A percentile compares a stretch with the other conserved stretches of the same genome.
phyloP scores from a whole-genome alignment of 2,797 vertebrate genomes.

The Diglossa cyanea region DNA sequence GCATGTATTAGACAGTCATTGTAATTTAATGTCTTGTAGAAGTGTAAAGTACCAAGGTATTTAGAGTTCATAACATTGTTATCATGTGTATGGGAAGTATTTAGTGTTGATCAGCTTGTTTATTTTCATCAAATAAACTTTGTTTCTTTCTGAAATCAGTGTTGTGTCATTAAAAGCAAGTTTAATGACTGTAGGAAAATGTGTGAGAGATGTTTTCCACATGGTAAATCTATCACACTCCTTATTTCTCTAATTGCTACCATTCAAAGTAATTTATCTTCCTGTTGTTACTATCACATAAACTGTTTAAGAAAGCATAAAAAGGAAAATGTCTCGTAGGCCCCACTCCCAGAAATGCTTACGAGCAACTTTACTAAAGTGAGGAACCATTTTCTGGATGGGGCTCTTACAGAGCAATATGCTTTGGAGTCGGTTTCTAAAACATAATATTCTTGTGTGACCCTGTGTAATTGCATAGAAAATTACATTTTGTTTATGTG shows the following conservation, averaged over 20 bases:
- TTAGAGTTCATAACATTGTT: slow-evolving; percentile 80
- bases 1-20: slow-evolving; percentile 84
- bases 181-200: slow-evolving; percentile 55
- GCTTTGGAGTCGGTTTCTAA: slow-evolving; percentile 57
- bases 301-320: slow-evolving; percentile 67
- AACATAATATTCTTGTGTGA: slow-evolving; percentile 48
- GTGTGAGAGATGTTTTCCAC: slow-evolving; percentile 68
- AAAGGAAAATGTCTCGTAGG: slow-evolving; percentile 50
- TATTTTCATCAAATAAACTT: slow-evolving; percentile 99
- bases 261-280: slow-evolving; percentile 72
- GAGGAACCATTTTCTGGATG: slow-evolving; percentile 40
- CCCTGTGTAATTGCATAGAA: slow-evolving; percentile 45
- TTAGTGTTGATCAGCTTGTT: slow-evolving; percentile 92
- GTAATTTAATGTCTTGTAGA: slow-evolving; percentile 81
- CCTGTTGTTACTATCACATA: slow-evolving; percentile 68
- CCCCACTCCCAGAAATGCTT: slow-evolving; percentile 35
- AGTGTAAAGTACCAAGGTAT: slow-evolving; percentile 77
- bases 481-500: slow-evolving; percentile 61
- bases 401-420: slow-evolving; percentile 44
- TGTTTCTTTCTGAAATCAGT: slow-evolving; percentile 87
- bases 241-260: slow-evolving; percentile 70
- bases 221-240: slow-evolving; percentile 65
- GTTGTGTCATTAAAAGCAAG: slow-evolving; percentile 57
- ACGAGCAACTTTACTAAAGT: not conserved
- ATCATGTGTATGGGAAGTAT: slow-evolving; percentile 83